Evolutionary conservation across 1,140 invertebrate genomes (phyloP).

Genomic region (Drosophila neocordata): DNA sequence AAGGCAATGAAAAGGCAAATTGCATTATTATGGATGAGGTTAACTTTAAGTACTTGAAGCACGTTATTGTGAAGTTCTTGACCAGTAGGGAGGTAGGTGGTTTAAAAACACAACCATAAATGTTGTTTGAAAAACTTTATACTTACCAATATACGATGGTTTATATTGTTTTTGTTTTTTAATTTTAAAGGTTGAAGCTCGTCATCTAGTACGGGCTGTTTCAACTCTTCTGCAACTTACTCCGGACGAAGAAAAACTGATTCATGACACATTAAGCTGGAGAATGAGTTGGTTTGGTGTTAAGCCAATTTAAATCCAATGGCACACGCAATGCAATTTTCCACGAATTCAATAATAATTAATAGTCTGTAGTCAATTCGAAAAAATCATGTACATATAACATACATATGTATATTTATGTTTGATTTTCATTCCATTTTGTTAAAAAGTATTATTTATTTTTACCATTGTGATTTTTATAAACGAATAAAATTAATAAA

Average conservation of each 20-base stretch:
- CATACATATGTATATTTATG: slow-evolving; percentile 24
- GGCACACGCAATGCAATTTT: background rate
- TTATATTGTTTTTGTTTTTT: slow-evolving; percentile 6
- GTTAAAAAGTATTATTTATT: slow-evolving; percentile 57
- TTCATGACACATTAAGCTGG: slow-evolving; percentile 94
- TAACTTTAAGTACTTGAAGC: slow-evolving; percentile 91
- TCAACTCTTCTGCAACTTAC: slow-evolving; percentile 92
- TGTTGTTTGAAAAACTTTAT: background rate
- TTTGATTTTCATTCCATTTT: slow-evolving; percentile 46
- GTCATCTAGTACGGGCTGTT: slow-evolving; percentile 94
- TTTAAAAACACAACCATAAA: background rate
- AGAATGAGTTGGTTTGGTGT: slow-evolving; percentile 94
- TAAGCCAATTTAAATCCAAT: slow-evolving; percentile 84
- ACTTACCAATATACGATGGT: background rate
- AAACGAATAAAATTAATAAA: slow-evolving; percentile 31
- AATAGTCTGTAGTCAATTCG: slow-evolving; percentile 51
- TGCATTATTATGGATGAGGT: slow-evolving; percentile 84
- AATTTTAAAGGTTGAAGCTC: slow-evolving; percentile 86
- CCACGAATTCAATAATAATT: slow-evolving; percentile 1
- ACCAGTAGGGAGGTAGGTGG: slow-evolving; percentile 90
- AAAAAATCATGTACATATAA: slow-evolving; percentile 47
- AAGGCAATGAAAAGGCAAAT: slow-evolving; percentile 53
- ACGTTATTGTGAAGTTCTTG: slow-evolving; percentile 96
- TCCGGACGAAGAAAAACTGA: slow-evolving; percentile 92
- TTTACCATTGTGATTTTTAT: slow-evolving; percentile 57